Evolutionary conservation across 2,888 invertebrate species (phyloP), one percentile per base, ranked within the genome.

Genomic region (Fragum sueziense): DNA sequence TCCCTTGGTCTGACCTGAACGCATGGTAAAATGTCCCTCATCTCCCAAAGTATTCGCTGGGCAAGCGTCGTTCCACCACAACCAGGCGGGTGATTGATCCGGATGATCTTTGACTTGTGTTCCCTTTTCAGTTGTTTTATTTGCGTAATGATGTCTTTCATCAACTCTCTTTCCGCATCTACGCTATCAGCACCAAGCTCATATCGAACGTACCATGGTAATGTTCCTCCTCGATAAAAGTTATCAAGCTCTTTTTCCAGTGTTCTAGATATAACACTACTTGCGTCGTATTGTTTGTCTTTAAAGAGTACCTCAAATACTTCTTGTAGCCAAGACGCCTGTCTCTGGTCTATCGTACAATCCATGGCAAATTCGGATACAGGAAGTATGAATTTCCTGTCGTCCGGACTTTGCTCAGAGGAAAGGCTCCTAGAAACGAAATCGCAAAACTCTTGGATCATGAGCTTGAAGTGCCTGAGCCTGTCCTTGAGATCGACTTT

Each of bases 51-150:
- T 29, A 84, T 74, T 62, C 81, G 57, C 62, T 87, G 87, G n/a
- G 84, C 81, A 37, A 85, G 52, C 20, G 85, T 87, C 34, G 87
- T 85, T n/a, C 87, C 87, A 25, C 87, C 87, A 14, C 83, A 75
- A 14, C 87, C 87, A 20, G 87, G 87, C 0, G 85, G 82, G 69
- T 87, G 87, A 14, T 70, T 74, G 2, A 87, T 33, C 2, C 76
- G 79, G 37, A 87, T 72, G 11, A 77, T 34, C 0, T 67, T 73
- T 6, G 82, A 59, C 71, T 72, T 85, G 70, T 57, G 80, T n/a
- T 52, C 37, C 0, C 70, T 69, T 1, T 71, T 34, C 33, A 67
- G 62, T 22, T 74, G 61, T 59, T 34, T 74, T 0, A 85, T 80
- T 65, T 82, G 73, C 9, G 59, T 54, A 0, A 74, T 57, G 25